Evolutionary conservation across 2,888 invertebrate species (phyloP).

Genomic region (Zhuqinia jingwanae): DNA sequence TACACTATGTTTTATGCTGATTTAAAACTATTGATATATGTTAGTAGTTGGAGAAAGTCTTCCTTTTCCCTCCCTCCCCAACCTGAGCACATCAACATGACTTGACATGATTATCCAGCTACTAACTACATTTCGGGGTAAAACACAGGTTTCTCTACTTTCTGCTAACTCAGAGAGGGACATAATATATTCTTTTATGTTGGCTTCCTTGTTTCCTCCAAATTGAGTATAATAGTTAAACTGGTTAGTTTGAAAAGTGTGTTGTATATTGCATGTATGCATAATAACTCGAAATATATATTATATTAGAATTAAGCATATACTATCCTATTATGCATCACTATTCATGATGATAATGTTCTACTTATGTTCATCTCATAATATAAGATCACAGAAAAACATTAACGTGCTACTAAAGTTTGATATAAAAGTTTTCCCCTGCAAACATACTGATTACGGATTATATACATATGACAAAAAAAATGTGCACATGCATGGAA

Average conservation of each 20-base stretch:
- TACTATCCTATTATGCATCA: not conserved
- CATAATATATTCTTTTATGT: not conserved
- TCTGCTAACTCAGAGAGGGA: not conserved
- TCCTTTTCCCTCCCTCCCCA: not conserved
- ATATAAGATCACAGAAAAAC: not conserved
- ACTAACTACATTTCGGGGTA: not conserved
- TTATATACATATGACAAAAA: constrained; percentile 23
- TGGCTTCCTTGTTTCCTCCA: not conserved
- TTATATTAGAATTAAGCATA: not conserved
- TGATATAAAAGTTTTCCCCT: not conserved
- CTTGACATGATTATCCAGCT: not conserved
- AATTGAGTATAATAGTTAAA: not conserved
- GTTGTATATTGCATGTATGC: not conserved
- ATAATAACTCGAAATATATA: no score
- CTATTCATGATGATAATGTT: not conserved
- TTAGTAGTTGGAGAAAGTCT: constrained; percentile 19
- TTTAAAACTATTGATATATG: constrained; percentile 16
- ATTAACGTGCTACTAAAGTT: not conserved
- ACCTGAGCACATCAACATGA: not conserved
- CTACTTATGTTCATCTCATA: not conserved
- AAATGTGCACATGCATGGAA: constrained; percentile 26
- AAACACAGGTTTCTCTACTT: constrained; percentile 4
- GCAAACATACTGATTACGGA: constrained; percentile 2
- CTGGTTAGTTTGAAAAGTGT: constrained; percentile 14
- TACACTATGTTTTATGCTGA: not conserved